phyloP scores from a whole-genome alignment of 2,113 vertebrate species.

The Cnemophilus loriae region DNA sequence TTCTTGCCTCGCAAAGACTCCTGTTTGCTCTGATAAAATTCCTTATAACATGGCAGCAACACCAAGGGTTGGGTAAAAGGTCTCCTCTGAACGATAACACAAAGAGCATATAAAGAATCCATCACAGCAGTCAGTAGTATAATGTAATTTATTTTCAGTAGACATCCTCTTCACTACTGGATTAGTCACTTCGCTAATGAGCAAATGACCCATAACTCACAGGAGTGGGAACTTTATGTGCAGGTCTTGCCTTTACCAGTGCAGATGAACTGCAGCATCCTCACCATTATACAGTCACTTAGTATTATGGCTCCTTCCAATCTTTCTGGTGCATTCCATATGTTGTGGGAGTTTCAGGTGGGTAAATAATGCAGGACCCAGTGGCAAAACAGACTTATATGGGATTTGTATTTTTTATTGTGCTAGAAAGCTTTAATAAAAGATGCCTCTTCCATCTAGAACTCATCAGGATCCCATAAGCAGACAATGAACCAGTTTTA shows the following conservation, averaged over 20 bases:
- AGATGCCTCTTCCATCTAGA: neutral
- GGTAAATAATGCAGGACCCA: neutral
- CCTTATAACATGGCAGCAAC: slow-evolving; percentile 5
- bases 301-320: neutral
- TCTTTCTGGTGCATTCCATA: neutral
- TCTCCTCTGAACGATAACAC: neutral
- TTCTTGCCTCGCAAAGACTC: slow-evolving; percentile 40
- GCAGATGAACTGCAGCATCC: neutral
- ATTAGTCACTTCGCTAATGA: slow-evolving; percentile 12
- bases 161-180: slow-evolving; percentile 1
- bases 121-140: slow-evolving; percentile 23
- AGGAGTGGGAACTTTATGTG: neutral
- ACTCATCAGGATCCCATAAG: neutral
- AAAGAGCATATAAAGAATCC: slow-evolving; percentile 34
- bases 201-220: slow-evolving; percentile 28
- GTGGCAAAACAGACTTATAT: neutral
- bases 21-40: slow-evolving; percentile 41
- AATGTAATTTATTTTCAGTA: slow-evolving; percentile 33
- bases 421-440: neutral
- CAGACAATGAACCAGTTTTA: neutral
- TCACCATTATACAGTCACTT: neutral
- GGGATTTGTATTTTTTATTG: neutral
- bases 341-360: neutral
- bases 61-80: neutral
- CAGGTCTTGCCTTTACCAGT: neutral